Evolutionary conservation across 2,797 vertebrate genomes (phyloP), one percentile per base, ranked within the genome.

Genomic region (Coendou prehensilis): DNA sequence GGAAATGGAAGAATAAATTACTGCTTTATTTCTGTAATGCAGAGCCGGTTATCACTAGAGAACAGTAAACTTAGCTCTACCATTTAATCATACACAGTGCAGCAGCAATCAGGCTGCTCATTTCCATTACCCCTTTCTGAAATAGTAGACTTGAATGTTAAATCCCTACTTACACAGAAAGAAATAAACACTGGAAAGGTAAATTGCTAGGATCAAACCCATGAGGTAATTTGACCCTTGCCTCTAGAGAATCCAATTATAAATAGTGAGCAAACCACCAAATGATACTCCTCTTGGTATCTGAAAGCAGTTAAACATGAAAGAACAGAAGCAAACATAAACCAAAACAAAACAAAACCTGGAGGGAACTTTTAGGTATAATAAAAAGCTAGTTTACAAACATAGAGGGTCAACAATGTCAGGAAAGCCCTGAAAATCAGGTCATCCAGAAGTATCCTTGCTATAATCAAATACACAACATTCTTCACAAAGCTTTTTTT

Each of bases 141-240:
- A 96, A 86, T 37, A 52, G 52, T 23, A 84, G 9, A 33, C 41
- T 91, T 75, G 5, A 84, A 84, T 33, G 52, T 26, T 11, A 52
- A 93, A 84, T 84, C 63, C n/a, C n/a, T 76, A 86, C 41, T 88
- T 26, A 76, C 1, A 75, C 45, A 50, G n/a, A 61, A 94, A 96
- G 45, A 95, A 88, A 59, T 28, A 89, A 93, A 75, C 85, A 89
- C 20, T 28, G 18, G 14, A 52, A 80, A 90, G 15, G 61, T 87
- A 94, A 96, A 94, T 79, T 85, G 45, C 64, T 93, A 80, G 83
- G 22, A 64, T 79, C 22, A 57, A 52, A 86, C 26, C 85, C 61
- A 78, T 73, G 52, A 67, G 22, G 95, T 95, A 91, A 95, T 84
- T 78, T 90, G 89, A 85, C 59, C 17, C 17, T 9, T 91, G 47